A percentile compares a stretch with the other conserved stretches of the same genome.
Evolutionary conservation across 2,888 invertebrate genomes (phyloP).

Genomic region (Nomada ferruginata): DNA sequence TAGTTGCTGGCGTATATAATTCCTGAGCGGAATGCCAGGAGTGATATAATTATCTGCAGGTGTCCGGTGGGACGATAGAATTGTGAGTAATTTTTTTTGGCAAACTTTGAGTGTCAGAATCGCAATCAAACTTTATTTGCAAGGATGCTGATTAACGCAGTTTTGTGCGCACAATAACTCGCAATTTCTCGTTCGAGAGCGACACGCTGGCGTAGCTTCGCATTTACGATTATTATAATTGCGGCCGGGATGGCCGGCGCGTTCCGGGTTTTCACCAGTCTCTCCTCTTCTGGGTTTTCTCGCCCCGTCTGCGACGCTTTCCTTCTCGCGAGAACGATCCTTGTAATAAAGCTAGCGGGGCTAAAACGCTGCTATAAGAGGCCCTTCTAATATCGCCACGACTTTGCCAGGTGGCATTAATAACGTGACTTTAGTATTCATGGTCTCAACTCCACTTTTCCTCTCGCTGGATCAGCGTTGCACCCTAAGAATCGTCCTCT

Average conservation of each 20-base stretch:
- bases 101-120: no score
- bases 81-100: no score
- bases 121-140: no score
- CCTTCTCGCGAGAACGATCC: slow-evolving; percentile 36
- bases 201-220: slow-evolving; percentile 44
- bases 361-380: slow-evolving; percentile 52
- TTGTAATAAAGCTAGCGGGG: slow-evolving; percentile 55
- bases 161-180: slow-evolving; percentile 31
- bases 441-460: slow-evolving; percentile 31
- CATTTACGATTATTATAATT: slow-evolving; percentile 69
- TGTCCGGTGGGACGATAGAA: no score
- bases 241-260: slow-evolving; percentile 38
- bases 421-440: slow-evolving; percentile 66
- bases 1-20: not conserved
- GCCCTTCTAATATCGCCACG: slow-evolving; percentile 49
- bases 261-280: slow-evolving; percentile 40
- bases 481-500: not conserved
- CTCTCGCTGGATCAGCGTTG: slow-evolving; percentile 19
- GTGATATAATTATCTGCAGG: no score
- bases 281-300: slow-evolving; percentile 39
- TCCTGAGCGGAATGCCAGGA: no score
- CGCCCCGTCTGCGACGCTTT: slow-evolving; percentile 1
- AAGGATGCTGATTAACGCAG: no score
- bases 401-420: slow-evolving; percentile 61
- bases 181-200: not conserved